Percentiles rank a stretch among this genome's conserved stretches.
Conservation (phyloP, 2,113 vertebrate genomes). For the Pseudorasbora parva region DNA sequence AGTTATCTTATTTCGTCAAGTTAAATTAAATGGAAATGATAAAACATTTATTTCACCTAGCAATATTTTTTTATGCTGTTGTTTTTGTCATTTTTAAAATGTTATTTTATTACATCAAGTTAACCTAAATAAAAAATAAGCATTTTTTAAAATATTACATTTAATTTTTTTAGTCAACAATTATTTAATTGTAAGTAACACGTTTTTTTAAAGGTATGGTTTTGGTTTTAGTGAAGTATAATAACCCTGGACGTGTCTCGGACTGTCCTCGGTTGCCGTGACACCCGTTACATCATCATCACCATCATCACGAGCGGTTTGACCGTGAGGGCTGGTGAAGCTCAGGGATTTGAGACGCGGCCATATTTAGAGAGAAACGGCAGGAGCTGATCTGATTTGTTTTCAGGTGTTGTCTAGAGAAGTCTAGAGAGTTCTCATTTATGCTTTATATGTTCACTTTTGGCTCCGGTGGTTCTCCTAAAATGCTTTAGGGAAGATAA, state of each 20-base stretch:
- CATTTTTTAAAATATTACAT: background rate
- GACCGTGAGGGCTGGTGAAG: conserved; percentile 9
- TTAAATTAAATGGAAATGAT: no score
- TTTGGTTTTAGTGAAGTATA: background rate
- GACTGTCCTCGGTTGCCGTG: conserved; percentile 25
- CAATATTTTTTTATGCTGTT: no score
- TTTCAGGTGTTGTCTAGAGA: background rate
- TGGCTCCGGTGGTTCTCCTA: background rate
- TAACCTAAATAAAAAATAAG: no score
- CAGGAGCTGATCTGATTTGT: background rate
- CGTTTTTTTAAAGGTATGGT: no score
- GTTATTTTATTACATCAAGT: no score
- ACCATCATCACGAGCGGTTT: conserved; percentile 17
- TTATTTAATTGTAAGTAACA: background rate
- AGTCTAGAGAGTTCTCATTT: no score
- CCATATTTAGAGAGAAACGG: background rate
- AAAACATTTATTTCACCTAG: no score
- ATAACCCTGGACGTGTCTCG: background rate
- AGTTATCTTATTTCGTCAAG: no score
- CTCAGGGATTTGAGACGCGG: conserved; percentile 7
- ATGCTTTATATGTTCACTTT: no score
- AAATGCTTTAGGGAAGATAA: background rate
- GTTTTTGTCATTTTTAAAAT: no score
- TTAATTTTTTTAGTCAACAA: background rate
- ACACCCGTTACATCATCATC: conserved; percentile 13